Percentiles rank a stretch among this genome's conserved stretches.
These are phyloP conservation scores for Tympanuchus pallidicinctus DNA, from an alignment of 2,113 vertebrate genomes.

Conservation along the genomic window DNA sequence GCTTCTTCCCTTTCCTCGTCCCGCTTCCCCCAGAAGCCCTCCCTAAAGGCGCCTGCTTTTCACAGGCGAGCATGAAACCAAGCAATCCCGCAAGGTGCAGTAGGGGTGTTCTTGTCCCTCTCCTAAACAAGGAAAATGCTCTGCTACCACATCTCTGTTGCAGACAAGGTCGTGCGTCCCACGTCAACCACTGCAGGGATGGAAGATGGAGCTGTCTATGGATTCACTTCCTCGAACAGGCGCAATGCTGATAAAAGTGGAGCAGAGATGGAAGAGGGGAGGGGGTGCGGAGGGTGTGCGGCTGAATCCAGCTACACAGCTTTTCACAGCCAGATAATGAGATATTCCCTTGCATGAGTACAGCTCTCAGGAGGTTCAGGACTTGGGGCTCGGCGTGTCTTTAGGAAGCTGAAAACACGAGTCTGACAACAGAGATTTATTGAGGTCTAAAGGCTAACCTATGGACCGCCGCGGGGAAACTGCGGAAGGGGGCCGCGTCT, in stretches of 20 bases:
- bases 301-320: not conserved
- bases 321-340: constrained; percentile 17
- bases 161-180: constrained; percentile 46
- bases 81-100: not conserved
- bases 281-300: not conserved
- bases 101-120: not conserved
- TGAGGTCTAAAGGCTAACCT: constrained; percentile 26
- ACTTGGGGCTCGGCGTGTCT: not conserved
- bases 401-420: constrained; percentile 62
- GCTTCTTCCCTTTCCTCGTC: not conserved
- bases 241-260: constrained; percentile 48
- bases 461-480: not conserved
- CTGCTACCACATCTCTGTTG: not conserved
- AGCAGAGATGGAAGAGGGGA: constrained; percentile 35
- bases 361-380: not conserved
- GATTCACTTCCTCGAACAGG: not conserved
- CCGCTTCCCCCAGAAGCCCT: not conserved
- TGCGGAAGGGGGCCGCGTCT: not conserved
- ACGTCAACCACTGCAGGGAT: not conserved
- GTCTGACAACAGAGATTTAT: constrained; percentile 52
- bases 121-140: not conserved
- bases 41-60: not conserved
- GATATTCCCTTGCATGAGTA: constrained; percentile 21
- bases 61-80: not conserved
- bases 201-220: not conserved